A percentile compares a stretch with the other conserved stretches of the same genome.
These are phyloP conservation scores for Abscondita cerata DNA, from an alignment of 2,888 invertebrate species.

Conservation along the genomic window DNA sequence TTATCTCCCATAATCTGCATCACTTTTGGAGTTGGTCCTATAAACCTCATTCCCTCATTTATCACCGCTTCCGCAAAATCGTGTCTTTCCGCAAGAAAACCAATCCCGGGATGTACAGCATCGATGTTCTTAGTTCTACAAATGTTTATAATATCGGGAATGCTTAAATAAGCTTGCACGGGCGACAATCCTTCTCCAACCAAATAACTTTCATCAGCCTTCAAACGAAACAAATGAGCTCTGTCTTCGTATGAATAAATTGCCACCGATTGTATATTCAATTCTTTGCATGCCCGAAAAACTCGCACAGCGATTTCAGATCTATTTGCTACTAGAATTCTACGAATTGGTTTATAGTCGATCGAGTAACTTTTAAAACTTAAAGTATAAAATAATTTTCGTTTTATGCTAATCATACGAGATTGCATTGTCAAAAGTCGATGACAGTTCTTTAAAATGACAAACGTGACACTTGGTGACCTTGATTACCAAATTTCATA, in stretches of 20 bases:
- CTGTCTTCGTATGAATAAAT: slow-evolving; percentile 98
- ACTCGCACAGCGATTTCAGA: slow-evolving; percentile 99
- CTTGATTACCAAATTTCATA: too few species aligned
- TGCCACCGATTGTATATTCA: slow-evolving; percentile 96
- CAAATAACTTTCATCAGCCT: slow-evolving; percentile 97
- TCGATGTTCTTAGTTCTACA: slow-evolving; percentile 95
- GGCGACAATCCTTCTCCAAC: slow-evolving; percentile 94
- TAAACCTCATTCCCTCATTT: slow-evolving; percentile 91
- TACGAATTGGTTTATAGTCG: slow-evolving; percentile 88
- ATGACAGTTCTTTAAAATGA: too few species aligned
- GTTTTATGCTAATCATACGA: too few species aligned
- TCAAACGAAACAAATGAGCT: slow-evolving; percentile 95
- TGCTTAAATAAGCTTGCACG: slow-evolving; percentile 96
- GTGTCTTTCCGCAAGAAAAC: slow-evolving; percentile 89
- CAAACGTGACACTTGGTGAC: too few species aligned
- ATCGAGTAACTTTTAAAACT: slow-evolving; percentile 50
- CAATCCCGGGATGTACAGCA: slow-evolving; percentile 94
- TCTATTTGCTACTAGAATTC: slow-evolving; percentile 95
- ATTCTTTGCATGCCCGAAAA: slow-evolving; percentile 96
- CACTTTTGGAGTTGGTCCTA: slow-evolving; percentile 93
- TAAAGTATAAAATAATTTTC: too few species aligned
- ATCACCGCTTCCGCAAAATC: slow-evolving; percentile 96
- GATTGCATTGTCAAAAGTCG: too few species aligned
- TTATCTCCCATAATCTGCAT: slow-evolving; percentile 99
- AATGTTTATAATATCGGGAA: slow-evolving; percentile 94